Evolutionary conservation across 2,797 vertebrate species (phyloP), one percentile per base, ranked within the genome.

Genomic region (Hydrocynus forskahlii): DNA sequence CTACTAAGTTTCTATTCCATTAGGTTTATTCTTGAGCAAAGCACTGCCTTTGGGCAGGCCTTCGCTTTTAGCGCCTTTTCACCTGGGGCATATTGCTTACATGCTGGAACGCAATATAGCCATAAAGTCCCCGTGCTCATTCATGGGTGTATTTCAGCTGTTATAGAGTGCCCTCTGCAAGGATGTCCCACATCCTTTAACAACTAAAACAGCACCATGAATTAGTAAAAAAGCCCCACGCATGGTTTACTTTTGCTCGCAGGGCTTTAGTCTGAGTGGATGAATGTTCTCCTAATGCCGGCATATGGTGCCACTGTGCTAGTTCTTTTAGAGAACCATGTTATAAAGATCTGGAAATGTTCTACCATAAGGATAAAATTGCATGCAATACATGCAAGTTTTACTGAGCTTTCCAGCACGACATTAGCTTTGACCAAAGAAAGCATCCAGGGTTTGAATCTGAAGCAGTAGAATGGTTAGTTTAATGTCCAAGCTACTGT

Each of bases 41-140:
- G 81, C 83, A 74, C 78, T 76, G 85, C 83, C 88, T 88, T 68
- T 81, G 84, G 82, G 81, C 66, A 84, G 86, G 87, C 80, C 79
- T 87, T 67, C 74, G 88, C 89, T 93, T 93, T 92, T 91, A 93
- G 89, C 84, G 64, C 82, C 88, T 90, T 91, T 90, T 91, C 86
- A 90, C 92, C 90, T 78, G 55, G 35, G 89, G 92, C 84, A 17
- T 84, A 87, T 90, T 92, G 83, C 91, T 91, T 88, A 89, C 91
- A 92, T 78, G 81, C 80, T 84, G 86, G 82, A 89, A 85, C 82
- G 83, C 67, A 71, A 78, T 76, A 83, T 78, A 86, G 85, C 78
- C 85, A 71, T 85, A 83, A 85, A 85, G 69, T 70, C 83, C 81
- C 73, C n/a, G 1, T 29, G 83, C 84, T 86, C 84, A 81, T 88